phyloP scores from a whole-genome alignment of 2,113 vertebrate genomes.

The Pluvialis apricaria region DNA sequence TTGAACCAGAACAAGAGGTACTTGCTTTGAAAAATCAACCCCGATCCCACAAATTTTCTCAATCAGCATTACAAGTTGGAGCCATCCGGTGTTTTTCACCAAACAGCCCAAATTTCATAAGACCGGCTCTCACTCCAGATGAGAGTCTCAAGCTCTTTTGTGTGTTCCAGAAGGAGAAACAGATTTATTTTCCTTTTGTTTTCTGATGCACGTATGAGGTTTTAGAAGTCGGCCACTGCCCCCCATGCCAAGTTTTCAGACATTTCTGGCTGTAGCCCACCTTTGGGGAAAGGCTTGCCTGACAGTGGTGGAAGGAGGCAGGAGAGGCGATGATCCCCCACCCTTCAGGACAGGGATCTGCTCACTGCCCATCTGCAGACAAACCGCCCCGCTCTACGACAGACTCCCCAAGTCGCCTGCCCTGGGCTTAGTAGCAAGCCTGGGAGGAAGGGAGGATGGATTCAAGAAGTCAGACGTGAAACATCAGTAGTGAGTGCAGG shows the following conservation, averaged over 20 bases:
- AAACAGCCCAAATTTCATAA: neutral
- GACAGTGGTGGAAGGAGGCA: neutral
- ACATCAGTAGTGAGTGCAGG: neutral
- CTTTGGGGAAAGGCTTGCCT: neutral
- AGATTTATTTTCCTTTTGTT: neutral
- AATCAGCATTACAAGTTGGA: neutral
- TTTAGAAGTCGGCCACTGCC: neutral
- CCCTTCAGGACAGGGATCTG: neutral
- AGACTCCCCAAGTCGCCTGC: neutral
- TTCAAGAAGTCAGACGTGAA: accelerated
- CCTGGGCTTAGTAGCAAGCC: neutral
- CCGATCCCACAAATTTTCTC: neutral
- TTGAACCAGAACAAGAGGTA: neutral
- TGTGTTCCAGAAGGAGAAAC: neutral
- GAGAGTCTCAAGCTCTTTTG: neutral
- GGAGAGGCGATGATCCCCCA: neutral
- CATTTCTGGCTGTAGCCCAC: neutral
- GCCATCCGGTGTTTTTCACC: neutral
- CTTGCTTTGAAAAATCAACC: neutral
- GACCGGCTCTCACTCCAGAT: neutral
- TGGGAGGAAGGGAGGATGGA: neutral
- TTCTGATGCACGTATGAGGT: neutral
- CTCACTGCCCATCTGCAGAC: neutral
- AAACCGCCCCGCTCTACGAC: accelerated
- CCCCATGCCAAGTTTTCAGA: neutral